Percentiles rank a stretch among this genome's conserved stretches.
Conservation (phyloP, 2,113 vertebrate species). For the human (Homo sapiens) region DNA sequence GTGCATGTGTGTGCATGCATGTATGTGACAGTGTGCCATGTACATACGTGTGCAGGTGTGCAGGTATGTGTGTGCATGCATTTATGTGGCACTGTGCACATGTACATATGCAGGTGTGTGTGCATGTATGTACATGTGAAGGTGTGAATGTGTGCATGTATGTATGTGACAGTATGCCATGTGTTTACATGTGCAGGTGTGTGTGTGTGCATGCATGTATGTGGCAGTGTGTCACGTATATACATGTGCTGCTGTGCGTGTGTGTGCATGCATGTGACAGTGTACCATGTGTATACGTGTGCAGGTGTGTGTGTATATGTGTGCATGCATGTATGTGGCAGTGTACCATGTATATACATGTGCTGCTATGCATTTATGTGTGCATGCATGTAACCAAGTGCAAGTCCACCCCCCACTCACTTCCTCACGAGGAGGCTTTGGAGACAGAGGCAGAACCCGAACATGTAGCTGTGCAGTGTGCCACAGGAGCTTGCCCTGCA, state of each 20-base stretch:
- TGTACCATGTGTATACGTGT: background rate
- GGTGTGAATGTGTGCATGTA: background rate
- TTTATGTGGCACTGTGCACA: background rate
- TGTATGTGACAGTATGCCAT: too few relatives aligned
- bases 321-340: too few relatives aligned
- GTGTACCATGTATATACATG: background rate
- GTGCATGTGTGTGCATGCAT: too few relatives aligned
- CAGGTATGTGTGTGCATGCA: background rate
- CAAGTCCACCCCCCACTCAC: background rate
- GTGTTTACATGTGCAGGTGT: background rate
- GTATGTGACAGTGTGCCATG: too few relatives aligned
- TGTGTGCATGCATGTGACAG: background rate
- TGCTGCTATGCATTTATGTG: background rate
- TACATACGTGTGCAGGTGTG: too few relatives aligned
- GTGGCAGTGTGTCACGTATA: background rate
- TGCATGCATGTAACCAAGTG: background rate
- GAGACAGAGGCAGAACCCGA: background rate
- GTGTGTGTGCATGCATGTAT: accelerated
- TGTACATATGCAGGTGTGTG: background rate
- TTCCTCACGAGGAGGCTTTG: background rate
- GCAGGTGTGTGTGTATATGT: background rate
- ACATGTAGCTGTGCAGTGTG: background rate
- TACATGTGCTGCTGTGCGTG: background rate
- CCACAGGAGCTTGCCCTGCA: background rate
- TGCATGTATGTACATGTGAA: too few relatives aligned